Base-by-base conservation (phyloP, 2,888 invertebrate species). In the Theodoxus fluviatilis region DNA sequence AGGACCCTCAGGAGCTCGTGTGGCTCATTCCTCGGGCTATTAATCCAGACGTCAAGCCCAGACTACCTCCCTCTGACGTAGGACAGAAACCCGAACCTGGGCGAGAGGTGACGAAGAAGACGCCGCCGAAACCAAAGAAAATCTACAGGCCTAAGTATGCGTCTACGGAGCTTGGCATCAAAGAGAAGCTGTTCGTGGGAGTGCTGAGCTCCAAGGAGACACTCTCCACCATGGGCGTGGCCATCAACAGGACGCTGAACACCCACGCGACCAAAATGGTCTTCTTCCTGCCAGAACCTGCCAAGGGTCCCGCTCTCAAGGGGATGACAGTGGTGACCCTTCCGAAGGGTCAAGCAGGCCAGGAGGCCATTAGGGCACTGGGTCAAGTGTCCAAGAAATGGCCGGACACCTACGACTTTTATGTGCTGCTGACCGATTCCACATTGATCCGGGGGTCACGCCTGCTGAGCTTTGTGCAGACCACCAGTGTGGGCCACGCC, bases 161-260 rank as follows among this genome's bases (percentile, higher is more conserved):
- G 84, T 95, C 94, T 64, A 95, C 97, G 0, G 98, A 98, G 87
- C 90, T 98, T 69, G 97, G 96, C 25, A 96, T 98, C 79, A 90
- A 93, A 73, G 94, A 94, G 77, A 94, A 94, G 83, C 86, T 97
- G 18, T 93, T 97, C 83, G 92, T 95, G 40, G 95, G 93, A 25
- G 92, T 96, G 47, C 89, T 97, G 81, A 94, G 93, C 25, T 79
- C 80, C 3, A 76, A 75, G 47, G 74, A 78, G 9, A 80, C 84
- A 9, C 74, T 87, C 28, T 91, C 92, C 72, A 91, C 90, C 47
- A 90, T 93, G 76, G 94, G 94, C 0, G 89, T 92, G 43, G 94
- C 95, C 18, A 89, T 96, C n/a, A 98, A 98, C 88, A 92, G 91
- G 81, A 96, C 97, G 0, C 89, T 94, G n/a, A 92, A 92, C 1